Percentiles rank a stretch among this genome's conserved stretches.
These are phyloP conservation scores for Lottia gigantea DNA, from an alignment of 2,888 invertebrate species.

Conservation along the genomic window DNA sequence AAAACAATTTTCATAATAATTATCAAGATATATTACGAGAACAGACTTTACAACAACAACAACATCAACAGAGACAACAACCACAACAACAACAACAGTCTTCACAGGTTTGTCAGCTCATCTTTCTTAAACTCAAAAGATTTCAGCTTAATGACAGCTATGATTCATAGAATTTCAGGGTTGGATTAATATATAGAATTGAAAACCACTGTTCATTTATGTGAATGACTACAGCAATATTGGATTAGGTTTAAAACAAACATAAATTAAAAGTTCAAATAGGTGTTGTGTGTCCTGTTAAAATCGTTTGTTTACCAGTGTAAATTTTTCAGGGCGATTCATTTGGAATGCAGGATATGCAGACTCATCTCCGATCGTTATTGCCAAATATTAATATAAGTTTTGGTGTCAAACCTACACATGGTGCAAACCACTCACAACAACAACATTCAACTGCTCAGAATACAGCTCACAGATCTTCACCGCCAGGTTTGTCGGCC, in stretches of 20 bases:
- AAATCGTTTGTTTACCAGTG: no score
- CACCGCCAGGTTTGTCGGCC: background rate
- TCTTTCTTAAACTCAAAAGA: no score
- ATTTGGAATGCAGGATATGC: slow-evolving; percentile 72
- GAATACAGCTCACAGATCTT: slow-evolving; percentile 10
- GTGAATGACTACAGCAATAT: no score
- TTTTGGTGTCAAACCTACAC: slow-evolving; percentile 57
- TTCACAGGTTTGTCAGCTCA: slow-evolving; percentile 12
- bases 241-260: no score
- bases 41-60: slow-evolving; percentile 20
- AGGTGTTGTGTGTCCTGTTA: no score
- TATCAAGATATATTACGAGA: slow-evolving; percentile 23
- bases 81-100: slow-evolving; percentile 24
- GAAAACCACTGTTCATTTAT: no score
- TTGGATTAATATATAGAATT: no score
- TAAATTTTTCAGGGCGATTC: slow-evolving; percentile 42
- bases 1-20: slow-evolving; percentile 23
- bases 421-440: slow-evolving; percentile 21
- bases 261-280: no score
- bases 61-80: slow-evolving; percentile 20
- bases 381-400: slow-evolving; percentile 70
- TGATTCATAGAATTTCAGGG: no score
- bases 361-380: slow-evolving; percentile 69
- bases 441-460: slow-evolving; percentile 19
- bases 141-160: no score